These are phyloP conservation scores for Hafferia zeledoni DNA, from an alignment of 2,797 vertebrate genomes.

Conservation along the genomic window DNA sequence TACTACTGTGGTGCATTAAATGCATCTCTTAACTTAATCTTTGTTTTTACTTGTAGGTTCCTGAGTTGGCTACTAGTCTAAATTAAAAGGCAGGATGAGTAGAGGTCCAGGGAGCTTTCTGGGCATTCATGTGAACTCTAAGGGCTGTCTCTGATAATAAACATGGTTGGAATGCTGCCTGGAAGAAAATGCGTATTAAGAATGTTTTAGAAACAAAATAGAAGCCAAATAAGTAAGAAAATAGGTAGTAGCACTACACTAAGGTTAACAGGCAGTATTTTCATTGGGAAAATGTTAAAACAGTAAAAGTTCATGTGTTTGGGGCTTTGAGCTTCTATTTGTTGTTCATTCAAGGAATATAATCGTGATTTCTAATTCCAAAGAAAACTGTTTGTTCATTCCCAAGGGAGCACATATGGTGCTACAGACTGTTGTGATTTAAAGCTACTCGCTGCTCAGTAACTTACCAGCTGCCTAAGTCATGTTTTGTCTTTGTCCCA, in stretches of 20 bases:
- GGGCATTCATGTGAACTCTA: neutral
- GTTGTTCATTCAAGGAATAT: neutral
- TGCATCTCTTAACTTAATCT: slow-evolving; percentile 45
- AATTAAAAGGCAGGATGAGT: slow-evolving; percentile 8
- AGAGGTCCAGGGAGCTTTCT: neutral
- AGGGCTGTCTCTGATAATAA: neutral
- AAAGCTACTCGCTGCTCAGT: neutral
- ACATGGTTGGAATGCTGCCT: neutral
- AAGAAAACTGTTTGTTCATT: neutral
- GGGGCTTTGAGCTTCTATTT: neutral
- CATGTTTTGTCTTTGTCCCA: neutral
- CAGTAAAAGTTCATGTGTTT: neutral
- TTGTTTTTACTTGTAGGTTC: slow-evolving; percentile 15
- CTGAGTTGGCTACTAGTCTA: neutral
- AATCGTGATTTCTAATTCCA: neutral
- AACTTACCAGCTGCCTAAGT: neutral
- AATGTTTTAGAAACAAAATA: neutral
- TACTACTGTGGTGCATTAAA: slow-evolving; percentile 47
- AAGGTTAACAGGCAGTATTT: neutral
- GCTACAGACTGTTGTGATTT: neutral
- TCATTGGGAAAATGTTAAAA: neutral
- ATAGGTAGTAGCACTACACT: neutral
- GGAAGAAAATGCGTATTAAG: neutral
- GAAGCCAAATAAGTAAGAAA: neutral
- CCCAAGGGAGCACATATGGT: neutral